Evolutionary conservation across 2,888 invertebrate genomes (phyloP).

Genomic region (Limnephilus lunatus): DNA sequence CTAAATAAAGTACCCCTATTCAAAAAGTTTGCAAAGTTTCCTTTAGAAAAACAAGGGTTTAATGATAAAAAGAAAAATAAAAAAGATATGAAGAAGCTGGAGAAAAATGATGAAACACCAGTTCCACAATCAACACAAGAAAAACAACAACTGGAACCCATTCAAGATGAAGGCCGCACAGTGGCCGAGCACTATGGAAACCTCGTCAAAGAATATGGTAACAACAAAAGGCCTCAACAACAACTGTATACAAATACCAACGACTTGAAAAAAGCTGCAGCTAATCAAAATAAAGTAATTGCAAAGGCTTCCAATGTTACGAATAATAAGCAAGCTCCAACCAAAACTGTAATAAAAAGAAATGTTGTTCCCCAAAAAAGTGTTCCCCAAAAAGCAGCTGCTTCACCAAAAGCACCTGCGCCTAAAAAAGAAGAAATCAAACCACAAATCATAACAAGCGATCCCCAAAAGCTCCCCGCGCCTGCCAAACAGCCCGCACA

Average conservation of each 20-base stretch:
- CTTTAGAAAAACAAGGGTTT: constrained; percentile 62
- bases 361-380: constrained; percentile 54
- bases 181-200: constrained; percentile 89
- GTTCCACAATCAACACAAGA: constrained; percentile 71
- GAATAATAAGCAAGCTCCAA: constrained; percentile 69
- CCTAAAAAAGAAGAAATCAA: constrained; percentile 53
- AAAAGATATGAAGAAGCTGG: constrained; percentile 67
- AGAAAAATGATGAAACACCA: constrained; percentile 72
- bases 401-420: constrained; percentile 59
- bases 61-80: constrained; percentile 65
- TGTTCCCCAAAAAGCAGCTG: constrained; percentile 27
- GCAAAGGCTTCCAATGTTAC: constrained; percentile 61
- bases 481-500: neutral
- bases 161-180: constrained; percentile 80
- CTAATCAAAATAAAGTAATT: constrained; percentile 70
- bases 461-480: constrained; percentile 25
- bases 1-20: constrained; percentile 63
- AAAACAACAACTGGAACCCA: constrained; percentile 66
- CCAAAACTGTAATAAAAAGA: constrained; percentile 68
- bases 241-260: constrained; percentile 81
- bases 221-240: constrained; percentile 74
- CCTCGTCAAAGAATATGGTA: constrained; percentile 85
- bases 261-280: constrained; percentile 79
- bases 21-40: constrained; percentile 64
- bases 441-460: constrained; percentile 66